Evolutionary conservation across 2,888 invertebrate species (phyloP), one percentile per base, ranked within the genome.

Genomic region (Rotaria magnacalcarata): DNA sequence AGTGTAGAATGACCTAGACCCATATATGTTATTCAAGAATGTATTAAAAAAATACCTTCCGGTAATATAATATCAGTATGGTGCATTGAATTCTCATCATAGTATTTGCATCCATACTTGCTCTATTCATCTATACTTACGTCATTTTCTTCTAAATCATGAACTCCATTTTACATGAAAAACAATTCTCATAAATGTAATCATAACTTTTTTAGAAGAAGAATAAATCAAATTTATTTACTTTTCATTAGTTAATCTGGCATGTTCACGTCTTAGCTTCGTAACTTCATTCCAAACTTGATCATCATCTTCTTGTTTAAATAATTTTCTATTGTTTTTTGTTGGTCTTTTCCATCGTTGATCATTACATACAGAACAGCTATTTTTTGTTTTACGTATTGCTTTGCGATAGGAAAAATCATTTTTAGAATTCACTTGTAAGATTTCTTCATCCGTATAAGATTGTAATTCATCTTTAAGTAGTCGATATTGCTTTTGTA

Each of bases 291-390:
- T 80, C 80, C 80, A 80, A 80, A 80, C 47, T 24, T n/a, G 47
- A 47, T 80, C 80, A 47, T 80, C 80, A 80, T 80, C 80, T 80
- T 80, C 80, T 47, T 80, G 80, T 80, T 47, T 80, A 14, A 80
- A 10, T 80, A 41, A 24, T 47, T 80, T 80, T 80, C 8, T 80
- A 24, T 43, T 43, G 4, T 4, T 14, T 43, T n/a, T n/a, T 7
- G 2, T 47, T n/a, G 24, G 41, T 47, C 47, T 80, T n/a, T 4
- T 47, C 80, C 80, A 80, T 80, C n/a, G 80, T 16, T 47, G 80
- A 80, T 80, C 80, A 67, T 67, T 67, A 80, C 80, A 80, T 24
- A 80, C 80, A 0, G 80, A 80, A 80, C 80, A 80, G 47, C 43
- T n/a, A 80, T 80, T 80, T 80, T 47, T 43, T 14, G 47, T 47